Evolutionary conservation across 2,797 vertebrate species (phyloP).

Genomic region (Glyptemys insculpta): DNA sequence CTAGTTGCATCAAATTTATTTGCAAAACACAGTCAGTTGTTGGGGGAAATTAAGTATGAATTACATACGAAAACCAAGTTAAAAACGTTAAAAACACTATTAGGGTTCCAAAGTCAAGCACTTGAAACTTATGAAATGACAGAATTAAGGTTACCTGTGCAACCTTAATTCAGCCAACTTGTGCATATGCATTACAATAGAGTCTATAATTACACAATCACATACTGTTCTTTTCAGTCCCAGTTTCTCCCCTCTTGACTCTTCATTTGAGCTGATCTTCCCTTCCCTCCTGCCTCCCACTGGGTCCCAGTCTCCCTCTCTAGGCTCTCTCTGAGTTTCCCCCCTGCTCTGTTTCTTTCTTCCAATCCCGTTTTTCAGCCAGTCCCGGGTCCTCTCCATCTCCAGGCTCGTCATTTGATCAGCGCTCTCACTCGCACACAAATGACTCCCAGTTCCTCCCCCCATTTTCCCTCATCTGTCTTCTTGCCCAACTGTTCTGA

Average conservation of each 20-base stretch:
- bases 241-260: background rate
- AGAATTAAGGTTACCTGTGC: background rate
- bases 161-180: background rate
- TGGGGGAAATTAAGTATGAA: background rate
- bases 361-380: too few relatives aligned
- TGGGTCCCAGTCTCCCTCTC: background rate
- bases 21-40: background rate
- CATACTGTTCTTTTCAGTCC: background rate
- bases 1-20: background rate
- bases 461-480: background rate
- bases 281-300: background rate
- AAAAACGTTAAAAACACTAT: background rate
- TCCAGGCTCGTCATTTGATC: too few relatives aligned
- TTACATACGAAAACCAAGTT: background rate
- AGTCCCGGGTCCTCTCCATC: too few relatives aligned
- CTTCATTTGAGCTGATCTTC: background rate
- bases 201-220: background rate
- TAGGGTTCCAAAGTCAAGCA: background rate
- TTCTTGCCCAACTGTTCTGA: background rate
- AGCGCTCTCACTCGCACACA: too few relatives aligned
- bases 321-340: background rate
- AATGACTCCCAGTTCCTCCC: too few relatives aligned
- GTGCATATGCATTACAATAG: background rate
- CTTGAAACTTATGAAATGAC: background rate
- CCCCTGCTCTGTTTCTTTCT: too few relatives aligned